These are phyloP conservation scores for Marasmarcha lunaedactyla DNA, from an alignment of 2,888 invertebrate species.

Conservation along the genomic window DNA sequence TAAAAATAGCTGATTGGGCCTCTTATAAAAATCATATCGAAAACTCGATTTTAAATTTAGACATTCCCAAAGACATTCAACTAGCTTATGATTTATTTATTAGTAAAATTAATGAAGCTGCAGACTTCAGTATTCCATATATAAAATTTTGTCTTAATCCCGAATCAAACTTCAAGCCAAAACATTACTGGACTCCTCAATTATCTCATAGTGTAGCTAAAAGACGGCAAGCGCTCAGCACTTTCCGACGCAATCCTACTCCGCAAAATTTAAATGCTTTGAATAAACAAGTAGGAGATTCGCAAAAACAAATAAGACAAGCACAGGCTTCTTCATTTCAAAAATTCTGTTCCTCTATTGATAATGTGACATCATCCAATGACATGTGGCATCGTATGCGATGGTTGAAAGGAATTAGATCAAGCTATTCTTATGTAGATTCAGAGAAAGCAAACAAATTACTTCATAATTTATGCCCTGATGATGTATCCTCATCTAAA, in stretches of 20 bases:
- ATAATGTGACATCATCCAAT: background rate
- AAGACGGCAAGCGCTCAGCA: constrained; percentile 8
- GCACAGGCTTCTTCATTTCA: constrained; percentile 2
- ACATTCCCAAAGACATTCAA: too few species aligned
- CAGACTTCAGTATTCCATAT: constrained; percentile 7
- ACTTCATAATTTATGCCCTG: too few species aligned
- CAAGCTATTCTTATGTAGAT: too few species aligned
- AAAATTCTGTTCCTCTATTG: constrained; percentile 7
- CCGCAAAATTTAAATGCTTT: constrained; percentile 7
- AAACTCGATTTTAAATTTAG: too few species aligned
- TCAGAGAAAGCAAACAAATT: too few species aligned
- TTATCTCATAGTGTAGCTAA: constrained; percentile 9
- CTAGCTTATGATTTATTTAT: constrained; percentile 5
- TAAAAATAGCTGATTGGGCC: background rate
- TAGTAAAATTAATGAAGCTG: constrained; percentile 2
- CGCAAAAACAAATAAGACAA: constrained; percentile 1
- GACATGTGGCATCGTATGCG: constrained; percentile 8
- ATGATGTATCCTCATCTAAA: too few species aligned
- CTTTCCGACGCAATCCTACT: constrained; percentile 10
- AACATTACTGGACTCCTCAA: constrained; percentile 8
- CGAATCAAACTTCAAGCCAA: constrained; percentile 8
- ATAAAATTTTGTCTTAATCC: constrained; percentile 6
- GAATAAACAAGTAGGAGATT: constrained; percentile 3
- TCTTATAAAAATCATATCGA: background rate
- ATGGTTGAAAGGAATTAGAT: constrained; percentile 11